Conservation (phyloP, 2,113 vertebrate genomes). For the Sander vitreus region DNA sequence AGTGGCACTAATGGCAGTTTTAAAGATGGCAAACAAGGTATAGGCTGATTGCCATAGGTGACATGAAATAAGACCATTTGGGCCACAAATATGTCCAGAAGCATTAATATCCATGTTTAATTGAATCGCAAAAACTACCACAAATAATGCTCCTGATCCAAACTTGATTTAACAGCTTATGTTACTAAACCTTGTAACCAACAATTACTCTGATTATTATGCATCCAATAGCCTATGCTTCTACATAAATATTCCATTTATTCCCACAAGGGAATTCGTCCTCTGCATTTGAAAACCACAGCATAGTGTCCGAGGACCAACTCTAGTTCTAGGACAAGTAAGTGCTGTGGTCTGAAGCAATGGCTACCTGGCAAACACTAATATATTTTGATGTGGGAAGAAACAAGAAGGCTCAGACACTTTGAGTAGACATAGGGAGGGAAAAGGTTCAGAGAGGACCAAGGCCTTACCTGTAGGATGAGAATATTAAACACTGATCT, state of each 20-base stretch:
- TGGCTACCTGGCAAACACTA: neutral
- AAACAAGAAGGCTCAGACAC: neutral
- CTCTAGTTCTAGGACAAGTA: constrained; percentile 4
- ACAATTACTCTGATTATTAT: neutral
- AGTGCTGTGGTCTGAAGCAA: neutral
- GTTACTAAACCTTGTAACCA: neutral
- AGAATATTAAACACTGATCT: neutral
- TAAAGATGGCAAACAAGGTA: neutral
- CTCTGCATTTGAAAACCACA: constrained; percentile 10
- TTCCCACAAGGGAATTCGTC: neutral
- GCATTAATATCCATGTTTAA: neutral
- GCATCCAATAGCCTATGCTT: neutral
- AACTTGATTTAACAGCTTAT: neutral
- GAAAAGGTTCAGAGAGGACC: neutral
- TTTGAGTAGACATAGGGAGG: neutral
- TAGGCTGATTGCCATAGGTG: neutral
- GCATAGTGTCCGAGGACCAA: neutral
- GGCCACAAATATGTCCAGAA: neutral
- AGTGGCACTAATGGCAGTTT: neutral
- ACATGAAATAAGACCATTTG: neutral
- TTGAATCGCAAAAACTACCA: neutral
- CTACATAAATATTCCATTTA: neutral
- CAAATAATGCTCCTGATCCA: neutral
- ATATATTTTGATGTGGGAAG: neutral
- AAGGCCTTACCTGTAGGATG: neutral